Conservation (phyloP, 2,797 vertebrate species). For the Mus spretus region DNA sequence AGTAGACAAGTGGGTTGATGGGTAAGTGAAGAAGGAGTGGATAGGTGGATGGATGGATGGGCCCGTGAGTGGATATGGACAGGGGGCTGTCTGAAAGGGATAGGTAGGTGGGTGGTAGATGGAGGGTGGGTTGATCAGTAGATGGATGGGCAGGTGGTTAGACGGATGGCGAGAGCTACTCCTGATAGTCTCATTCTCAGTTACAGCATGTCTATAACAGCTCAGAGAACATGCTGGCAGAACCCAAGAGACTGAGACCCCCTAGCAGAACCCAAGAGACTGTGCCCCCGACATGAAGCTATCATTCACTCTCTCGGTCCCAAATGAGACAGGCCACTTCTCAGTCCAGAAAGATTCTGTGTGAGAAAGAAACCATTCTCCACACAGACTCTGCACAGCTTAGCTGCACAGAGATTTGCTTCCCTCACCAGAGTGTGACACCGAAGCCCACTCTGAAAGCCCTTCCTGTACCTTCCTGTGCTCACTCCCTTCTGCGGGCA, state of each 20-base stretch:
- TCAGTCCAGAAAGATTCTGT: background rate
- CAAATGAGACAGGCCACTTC: background rate
- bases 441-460: background rate
- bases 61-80: background rate
- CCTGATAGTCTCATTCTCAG: background rate
- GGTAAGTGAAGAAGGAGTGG: background rate
- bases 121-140: too few species aligned
- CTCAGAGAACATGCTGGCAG: background rate
- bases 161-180: background rate
- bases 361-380: background rate
- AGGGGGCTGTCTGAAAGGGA: fast-evolving
- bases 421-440: too few species aligned
- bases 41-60: background rate
- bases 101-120: background rate
- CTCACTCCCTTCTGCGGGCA: background rate
- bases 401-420: background rate
- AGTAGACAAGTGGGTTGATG: background rate
- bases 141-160: too few species aligned
- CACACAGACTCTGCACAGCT: fast-evolving
- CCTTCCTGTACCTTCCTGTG: background rate
- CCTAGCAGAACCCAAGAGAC: background rate
- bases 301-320: fast-evolving
- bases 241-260: fast-evolving
- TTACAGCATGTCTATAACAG: background rate
- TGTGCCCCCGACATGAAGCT: fast-evolving